phyloP scores from a whole-genome alignment of 2,888 invertebrate species.

The Lepidocyrtoides sp. region DNA sequence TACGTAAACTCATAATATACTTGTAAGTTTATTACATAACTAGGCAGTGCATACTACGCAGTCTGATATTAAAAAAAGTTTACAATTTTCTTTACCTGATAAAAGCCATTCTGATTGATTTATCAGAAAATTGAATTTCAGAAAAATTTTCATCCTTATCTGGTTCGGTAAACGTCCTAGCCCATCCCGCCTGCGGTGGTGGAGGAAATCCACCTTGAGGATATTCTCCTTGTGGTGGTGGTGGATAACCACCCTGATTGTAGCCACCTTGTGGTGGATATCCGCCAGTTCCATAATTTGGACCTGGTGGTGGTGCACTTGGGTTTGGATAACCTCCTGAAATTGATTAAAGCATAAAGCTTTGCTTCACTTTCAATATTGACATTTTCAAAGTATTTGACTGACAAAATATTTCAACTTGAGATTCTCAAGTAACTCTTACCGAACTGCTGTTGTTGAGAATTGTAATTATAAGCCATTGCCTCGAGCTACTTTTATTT shows the following conservation, averaged over 20 bases:
- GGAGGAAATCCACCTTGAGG: neutral
- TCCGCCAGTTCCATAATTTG: constrained; percentile 19
- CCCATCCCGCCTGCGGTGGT: too few species aligned
- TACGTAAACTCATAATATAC: neutral
- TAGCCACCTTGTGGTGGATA: constrained; percentile 6
- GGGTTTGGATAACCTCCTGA: constrained; percentile 27
- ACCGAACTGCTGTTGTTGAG: neutral
- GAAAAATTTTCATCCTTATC: constrained; percentile 28
- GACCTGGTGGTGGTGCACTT: constrained; percentile 42
- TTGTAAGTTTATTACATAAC: too few species aligned
- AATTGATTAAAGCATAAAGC: neutral
- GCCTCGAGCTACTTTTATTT: too few species aligned
- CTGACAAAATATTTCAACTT: neutral
- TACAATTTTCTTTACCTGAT: constrained; percentile 58
- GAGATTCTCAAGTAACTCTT: neutral
- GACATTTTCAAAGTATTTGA: too few species aligned
- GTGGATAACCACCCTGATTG: constrained; percentile 58
- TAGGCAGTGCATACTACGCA: too few species aligned
- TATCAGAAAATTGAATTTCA: constrained; percentile 32
- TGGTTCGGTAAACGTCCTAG: constrained; percentile 36
- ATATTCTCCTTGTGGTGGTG: constrained; percentile 24
- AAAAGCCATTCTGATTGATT: constrained; percentile 53
- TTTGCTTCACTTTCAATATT: neutral
- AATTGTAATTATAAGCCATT: constrained; percentile 16
- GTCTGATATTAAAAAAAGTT: too few species aligned